Evolutionary conservation across 2,797 vertebrate genomes (phyloP).

Genomic region (Rhabdomys pumilio): DNA sequence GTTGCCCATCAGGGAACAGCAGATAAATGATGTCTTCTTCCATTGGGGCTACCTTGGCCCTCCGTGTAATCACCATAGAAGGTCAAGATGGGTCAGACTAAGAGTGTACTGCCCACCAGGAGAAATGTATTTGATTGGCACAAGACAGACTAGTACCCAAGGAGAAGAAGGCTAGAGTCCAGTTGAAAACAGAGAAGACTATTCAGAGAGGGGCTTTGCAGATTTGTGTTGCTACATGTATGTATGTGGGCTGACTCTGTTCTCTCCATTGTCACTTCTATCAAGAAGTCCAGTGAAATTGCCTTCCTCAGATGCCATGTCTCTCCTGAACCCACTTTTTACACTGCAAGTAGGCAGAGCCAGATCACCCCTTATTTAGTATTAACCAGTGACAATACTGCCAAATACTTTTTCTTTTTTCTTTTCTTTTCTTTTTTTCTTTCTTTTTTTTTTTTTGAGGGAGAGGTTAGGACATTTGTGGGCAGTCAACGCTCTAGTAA

Average conservation of each 20-base stretch:
- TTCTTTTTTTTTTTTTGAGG: too few species aligned
- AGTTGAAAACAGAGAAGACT: neutral
- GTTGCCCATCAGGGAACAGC: neutral
- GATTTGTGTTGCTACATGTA: neutral
- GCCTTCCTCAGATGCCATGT: neutral
- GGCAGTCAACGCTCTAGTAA: neutral
- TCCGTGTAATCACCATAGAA: accelerated
- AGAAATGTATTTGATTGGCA: accelerated
- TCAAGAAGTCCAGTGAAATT: neutral
- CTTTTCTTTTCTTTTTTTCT: too few species aligned
- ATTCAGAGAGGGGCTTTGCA: neutral
- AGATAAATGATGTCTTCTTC: neutral
- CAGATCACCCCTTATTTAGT: neutral
- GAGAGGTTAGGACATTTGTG: neutral
- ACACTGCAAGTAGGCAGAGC: accelerated
- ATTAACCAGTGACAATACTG: too few species aligned
- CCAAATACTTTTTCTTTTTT: neutral
- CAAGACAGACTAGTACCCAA: accelerated
- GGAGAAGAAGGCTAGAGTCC: neutral
- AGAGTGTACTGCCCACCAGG: too few species aligned
- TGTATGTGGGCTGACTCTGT: accelerated
- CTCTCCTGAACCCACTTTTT: neutral
- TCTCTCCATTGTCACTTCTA: neutral
- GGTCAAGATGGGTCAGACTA: accelerated
- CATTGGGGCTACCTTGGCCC: accelerated